Base-by-base conservation (phyloP, 2,113 vertebrate species). In the Amia ocellicauda region DNA sequence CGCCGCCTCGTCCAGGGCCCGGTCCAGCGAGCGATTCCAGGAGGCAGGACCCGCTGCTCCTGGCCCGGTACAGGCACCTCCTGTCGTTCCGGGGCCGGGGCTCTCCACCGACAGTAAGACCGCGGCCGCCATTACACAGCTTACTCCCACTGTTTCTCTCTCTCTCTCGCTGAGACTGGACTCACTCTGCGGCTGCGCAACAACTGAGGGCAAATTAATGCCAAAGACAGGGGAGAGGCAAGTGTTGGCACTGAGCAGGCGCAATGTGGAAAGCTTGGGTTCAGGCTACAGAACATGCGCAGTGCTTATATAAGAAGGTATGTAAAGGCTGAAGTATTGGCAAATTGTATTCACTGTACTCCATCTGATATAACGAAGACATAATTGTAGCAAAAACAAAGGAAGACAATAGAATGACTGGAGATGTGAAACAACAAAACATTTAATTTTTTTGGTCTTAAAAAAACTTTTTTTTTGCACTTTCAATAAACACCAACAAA, bases 21-120 rank as follows among this genome's bases (percentile, higher is more conserved):
- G 89, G 64, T 98, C 96, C 42, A 99, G 68, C 1, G 94, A 95
- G 0, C 96, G 93, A 79, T 92, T 97, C 95, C 95, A 98, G 1
- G 93, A 90, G 19, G 85, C 87, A 1, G 91, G 91, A 3, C 89
- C 88, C 1, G 84, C 80, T 40, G 72, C 28, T 11, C 83, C 28
- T 78, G 78, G 7, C 60, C 90, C 42, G 77, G 71, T 85, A 40
- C 79, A 80, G 1, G 67, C 27, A 10, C 47, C 57, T 20, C 74
- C 65, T 14, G 76, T 31, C 52, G 57, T 83, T 42, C 84, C 79
- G 50, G 63, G 57, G 47, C 89, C 88, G 58, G 84, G 80, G 69
- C 77, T 85, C 76, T 92, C 93, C 76, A 78, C 83, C 65, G 88
- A 83, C 76, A 80, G 68, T 83, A 94, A 83, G 67, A 89, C 90